Conservation (phyloP, 2,113 vertebrate species). For the Syrmaticus mikado region DNA sequence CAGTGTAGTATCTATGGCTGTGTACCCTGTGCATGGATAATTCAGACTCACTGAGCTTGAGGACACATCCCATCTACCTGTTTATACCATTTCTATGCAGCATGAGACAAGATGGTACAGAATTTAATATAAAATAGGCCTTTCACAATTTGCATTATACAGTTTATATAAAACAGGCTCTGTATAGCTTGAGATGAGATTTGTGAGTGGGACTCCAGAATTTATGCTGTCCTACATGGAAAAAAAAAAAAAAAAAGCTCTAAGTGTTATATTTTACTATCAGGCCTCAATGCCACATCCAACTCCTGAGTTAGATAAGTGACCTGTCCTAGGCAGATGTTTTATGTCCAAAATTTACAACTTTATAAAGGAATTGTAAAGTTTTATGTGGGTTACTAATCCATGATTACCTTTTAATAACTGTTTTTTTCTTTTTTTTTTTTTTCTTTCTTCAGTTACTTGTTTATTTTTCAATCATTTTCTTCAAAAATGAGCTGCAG, state of each 20-base stretch:
- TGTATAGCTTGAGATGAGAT: not conserved
- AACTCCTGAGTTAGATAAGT: not conserved
- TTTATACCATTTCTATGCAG: no score
- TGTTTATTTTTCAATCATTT: not conserved
- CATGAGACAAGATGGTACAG: not conserved
- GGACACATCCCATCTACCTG: not conserved
- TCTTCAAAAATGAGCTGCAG: not conserved
- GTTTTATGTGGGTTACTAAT: not conserved
- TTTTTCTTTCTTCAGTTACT: not conserved
- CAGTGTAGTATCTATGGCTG: not conserved
- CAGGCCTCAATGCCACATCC: not conserved
- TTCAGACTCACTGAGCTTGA: not conserved
- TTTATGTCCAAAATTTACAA: not conserved
- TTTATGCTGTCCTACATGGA: not conserved
- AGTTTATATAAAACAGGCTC: no score
- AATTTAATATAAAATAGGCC: not conserved
- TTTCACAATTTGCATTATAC: no score
- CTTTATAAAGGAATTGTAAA: not conserved
- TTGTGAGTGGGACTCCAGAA: not conserved
- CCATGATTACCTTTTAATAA: not conserved
- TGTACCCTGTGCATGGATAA: not conserved
- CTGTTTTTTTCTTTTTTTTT: not conserved
- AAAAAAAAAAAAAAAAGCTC: not conserved
- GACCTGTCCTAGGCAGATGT: not conserved
- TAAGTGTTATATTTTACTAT: no score